Conservation (phyloP, 2,113 vertebrate species). For the Colossoma macropomum region DNA sequence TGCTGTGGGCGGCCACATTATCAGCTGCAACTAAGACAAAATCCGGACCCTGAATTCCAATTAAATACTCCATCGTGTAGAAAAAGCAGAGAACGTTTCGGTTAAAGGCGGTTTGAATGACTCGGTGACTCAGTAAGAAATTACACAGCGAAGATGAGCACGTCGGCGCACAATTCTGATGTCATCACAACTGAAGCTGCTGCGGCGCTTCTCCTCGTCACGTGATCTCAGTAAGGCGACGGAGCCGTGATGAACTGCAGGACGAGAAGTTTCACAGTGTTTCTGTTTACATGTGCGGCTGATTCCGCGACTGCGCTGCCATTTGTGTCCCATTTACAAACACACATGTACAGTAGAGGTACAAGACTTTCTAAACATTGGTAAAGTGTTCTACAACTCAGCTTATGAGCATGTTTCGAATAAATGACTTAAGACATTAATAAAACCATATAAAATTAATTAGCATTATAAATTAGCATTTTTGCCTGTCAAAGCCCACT, state of each 20-base stretch:
- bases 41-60: slow-evolving; percentile 93
- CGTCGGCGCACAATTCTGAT: slow-evolving; percentile 54
- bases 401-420: too few relatives aligned
- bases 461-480: too few relatives aligned
- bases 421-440: neutral
- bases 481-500: too few relatives aligned
- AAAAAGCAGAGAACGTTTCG: accelerated
- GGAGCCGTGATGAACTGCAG: neutral
- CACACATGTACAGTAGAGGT: too few relatives aligned
- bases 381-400: too few relatives aligned
- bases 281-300: neutral
- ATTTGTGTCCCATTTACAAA: too few relatives aligned
- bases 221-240: slow-evolving; percentile 6
- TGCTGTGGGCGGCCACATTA: slow-evolving; percentile 89
- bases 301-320: too few relatives aligned
- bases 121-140: slow-evolving; percentile 51
- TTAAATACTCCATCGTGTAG: slow-evolving; percentile 88
- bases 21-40: slow-evolving; percentile 93
- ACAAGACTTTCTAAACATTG: too few relatives aligned
- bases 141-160: slow-evolving; percentile 81
- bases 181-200: slow-evolving; percentile 59
- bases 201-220: neutral
- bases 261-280: too few relatives aligned
- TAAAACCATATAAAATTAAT: neutral
- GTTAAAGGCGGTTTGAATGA: neutral